Conservation (phyloP, 2,797 vertebrate species). For the Rhadinocentrus ornatus region DNA sequence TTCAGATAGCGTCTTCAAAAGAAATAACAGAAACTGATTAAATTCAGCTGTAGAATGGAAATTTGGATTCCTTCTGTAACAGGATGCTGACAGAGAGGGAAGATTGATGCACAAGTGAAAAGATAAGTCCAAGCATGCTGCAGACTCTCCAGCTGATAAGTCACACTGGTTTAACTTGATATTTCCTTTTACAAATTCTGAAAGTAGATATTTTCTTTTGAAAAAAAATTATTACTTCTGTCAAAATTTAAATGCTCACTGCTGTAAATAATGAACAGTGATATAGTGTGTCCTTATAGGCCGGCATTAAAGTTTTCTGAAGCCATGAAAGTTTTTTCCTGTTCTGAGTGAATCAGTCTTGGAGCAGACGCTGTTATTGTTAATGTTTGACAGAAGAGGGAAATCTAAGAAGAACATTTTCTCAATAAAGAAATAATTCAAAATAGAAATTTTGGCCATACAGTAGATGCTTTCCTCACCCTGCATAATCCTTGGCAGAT, state of each 20-base stretch:
- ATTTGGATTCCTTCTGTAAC: conserved; percentile 56
- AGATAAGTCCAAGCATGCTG: conserved; percentile 67
- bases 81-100: conserved; percentile 37
- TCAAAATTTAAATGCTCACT: conserved; percentile 64
- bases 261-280: conserved; percentile 60
- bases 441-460: too few relatives aligned
- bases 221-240: conserved; percentile 34
- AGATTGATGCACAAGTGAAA: conserved; percentile 72
- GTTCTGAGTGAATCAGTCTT: conserved; percentile 49
- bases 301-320: conserved; percentile 43
- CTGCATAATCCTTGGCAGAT: neutral
- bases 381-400: conserved; percentile 37
- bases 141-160: conserved; percentile 60
- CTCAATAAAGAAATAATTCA: neutral
- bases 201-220: conserved; percentile 40
- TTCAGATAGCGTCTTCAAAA: conserved; percentile 72
- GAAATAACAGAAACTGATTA: conserved; percentile 70
- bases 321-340: conserved; percentile 14
- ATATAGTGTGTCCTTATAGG: conserved; percentile 32
- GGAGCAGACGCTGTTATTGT: conserved; percentile 36
- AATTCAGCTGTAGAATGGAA: conserved; percentile 56
- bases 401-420: conserved; percentile 21
- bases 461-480: neutral
- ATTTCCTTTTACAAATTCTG: conserved; percentile 33
- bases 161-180: conserved; percentile 55